Percentiles rank a stretch among this genome's conserved stretches.
Evolutionary conservation across 2,888 invertebrate species (phyloP).

Genomic region (Chrysolina oricalcia): DNA sequence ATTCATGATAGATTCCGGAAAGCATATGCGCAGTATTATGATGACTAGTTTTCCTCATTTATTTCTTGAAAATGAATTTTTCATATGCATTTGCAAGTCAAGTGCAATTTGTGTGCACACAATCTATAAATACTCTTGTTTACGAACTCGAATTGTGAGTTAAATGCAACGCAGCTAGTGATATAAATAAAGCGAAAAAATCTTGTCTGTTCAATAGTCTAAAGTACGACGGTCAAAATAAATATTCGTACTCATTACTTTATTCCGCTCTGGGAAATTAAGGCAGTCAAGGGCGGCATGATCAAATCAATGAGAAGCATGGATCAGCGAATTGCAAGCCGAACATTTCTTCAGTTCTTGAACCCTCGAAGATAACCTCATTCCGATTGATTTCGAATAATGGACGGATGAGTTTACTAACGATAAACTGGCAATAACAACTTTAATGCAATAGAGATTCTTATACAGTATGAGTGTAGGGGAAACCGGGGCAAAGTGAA

Average conservation of each 20-base stretch:
- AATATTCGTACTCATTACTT: not conserved
- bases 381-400: conserved; percentile 3
- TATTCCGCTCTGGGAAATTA: not conserved
- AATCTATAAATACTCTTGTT: conserved; percentile 20
- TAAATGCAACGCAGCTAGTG: not conserved
- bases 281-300: not conserved
- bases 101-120: not conserved
- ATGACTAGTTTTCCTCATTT: no score
- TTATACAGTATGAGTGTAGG: no score
- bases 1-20: no score
- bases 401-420: not conserved
- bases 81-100: not conserved
- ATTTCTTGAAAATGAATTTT: not conserved
- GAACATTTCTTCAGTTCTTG: not conserved
- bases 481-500: no score
- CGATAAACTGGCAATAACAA: not conserved
- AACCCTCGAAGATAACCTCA: conserved; percentile 1
- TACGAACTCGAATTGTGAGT: conserved; percentile 6
- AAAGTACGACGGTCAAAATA: conserved; percentile 31
- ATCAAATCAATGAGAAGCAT: not conserved
- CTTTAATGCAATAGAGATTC: not conserved
- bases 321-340: not conserved
- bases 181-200: conserved; percentile 24
- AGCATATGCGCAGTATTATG: no score
- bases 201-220: conserved; percentile 14